Percentiles rank a stretch among this genome's conserved stretches.
phyloP scores from a whole-genome alignment of 2,888 invertebrate species.

The Nomada goodeniana region DNA sequence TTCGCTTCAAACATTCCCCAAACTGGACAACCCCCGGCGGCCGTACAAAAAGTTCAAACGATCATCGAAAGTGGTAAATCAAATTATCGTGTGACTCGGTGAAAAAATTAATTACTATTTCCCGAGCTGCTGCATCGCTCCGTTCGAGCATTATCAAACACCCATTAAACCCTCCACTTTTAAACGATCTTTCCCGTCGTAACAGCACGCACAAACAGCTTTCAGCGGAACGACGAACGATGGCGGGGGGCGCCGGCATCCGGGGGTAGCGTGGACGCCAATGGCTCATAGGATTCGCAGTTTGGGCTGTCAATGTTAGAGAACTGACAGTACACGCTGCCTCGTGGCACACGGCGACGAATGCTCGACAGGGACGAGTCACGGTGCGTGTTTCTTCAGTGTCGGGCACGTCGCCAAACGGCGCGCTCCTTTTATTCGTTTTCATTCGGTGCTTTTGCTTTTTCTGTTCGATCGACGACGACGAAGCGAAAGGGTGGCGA shows the following conservation, averaged over 20 bases:
- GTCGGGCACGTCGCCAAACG: slow-evolving; percentile 49
- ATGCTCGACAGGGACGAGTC: slow-evolving; percentile 57
- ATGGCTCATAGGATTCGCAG: slow-evolving; percentile 56
- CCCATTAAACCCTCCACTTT: neutral
- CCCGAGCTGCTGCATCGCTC: too few relatives aligned
- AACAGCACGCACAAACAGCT: slow-evolving; percentile 17
- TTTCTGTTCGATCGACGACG: neutral
- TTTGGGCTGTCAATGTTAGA: slow-evolving; percentile 67
- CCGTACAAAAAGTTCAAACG: too few relatives aligned
- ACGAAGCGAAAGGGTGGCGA: neutral
- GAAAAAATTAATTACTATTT: too few relatives aligned
- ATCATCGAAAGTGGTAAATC: too few relatives aligned
- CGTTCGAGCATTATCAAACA: too few relatives aligned
- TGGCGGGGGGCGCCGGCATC: slow-evolving; percentile 53
- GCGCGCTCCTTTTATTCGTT: slow-evolving; percentile 25
- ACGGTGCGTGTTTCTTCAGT: slow-evolving; percentile 59
- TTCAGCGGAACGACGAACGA: slow-evolving; percentile 23
- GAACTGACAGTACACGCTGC: slow-evolving; percentile 51
- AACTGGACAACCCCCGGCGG: too few relatives aligned
- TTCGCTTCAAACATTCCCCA: too few relatives aligned
- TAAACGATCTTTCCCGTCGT: slow-evolving; percentile 15
- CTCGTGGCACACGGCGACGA: slow-evolving; percentile 58
- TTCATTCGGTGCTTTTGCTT: neutral
- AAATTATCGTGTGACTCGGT: too few relatives aligned
- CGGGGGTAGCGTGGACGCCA: slow-evolving; percentile 52